Percentiles rank a stretch among this genome's conserved stretches.
phyloP scores from a whole-genome alignment of 2,888 invertebrate genomes.

The Sinotaia quadrata region DNA sequence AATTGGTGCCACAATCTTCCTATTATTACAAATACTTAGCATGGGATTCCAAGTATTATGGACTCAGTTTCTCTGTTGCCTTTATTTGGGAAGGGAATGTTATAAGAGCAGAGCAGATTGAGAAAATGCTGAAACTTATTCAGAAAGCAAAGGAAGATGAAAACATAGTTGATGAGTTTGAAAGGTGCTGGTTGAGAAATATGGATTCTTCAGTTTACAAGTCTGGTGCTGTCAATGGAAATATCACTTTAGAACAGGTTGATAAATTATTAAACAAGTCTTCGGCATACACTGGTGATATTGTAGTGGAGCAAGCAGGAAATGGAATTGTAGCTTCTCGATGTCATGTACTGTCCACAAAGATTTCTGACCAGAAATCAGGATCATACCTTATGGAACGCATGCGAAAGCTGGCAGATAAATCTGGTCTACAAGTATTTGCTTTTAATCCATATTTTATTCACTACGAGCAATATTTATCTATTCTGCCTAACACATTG shows the following conservation, averaged over 20 bases:
- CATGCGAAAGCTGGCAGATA: constrained; percentile 50
- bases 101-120: neutral
- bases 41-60: constrained; percentile 26
- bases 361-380: constrained; percentile 81
- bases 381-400: constrained; percentile 52
- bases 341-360: constrained; percentile 33
- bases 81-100: neutral
- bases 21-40: constrained; percentile 46
- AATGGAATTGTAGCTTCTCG: constrained; percentile 81
- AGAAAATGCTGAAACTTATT: neutral
- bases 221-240: constrained; percentile 15
- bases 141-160: constrained; percentile 13
- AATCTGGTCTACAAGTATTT: constrained; percentile 45
- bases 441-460: constrained; percentile 56
- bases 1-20: constrained; percentile 50
- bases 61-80: constrained; percentile 22
- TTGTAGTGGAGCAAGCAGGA: constrained; percentile 36
- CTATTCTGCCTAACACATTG: constrained; percentile 56
- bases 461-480: constrained; percentile 60
- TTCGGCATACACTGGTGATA: constrained; percentile 33
- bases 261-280: constrained; percentile 19
- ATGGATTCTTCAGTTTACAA: constrained; percentile 13
- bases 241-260: constrained; percentile 14
- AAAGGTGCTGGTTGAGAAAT: constrained; percentile 34
- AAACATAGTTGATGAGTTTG: constrained; percentile 17